Percentiles rank a stretch among this genome's conserved stretches.
Conservation (phyloP, 2,888 invertebrate genomes). For the Drosophila monieri region DNA sequence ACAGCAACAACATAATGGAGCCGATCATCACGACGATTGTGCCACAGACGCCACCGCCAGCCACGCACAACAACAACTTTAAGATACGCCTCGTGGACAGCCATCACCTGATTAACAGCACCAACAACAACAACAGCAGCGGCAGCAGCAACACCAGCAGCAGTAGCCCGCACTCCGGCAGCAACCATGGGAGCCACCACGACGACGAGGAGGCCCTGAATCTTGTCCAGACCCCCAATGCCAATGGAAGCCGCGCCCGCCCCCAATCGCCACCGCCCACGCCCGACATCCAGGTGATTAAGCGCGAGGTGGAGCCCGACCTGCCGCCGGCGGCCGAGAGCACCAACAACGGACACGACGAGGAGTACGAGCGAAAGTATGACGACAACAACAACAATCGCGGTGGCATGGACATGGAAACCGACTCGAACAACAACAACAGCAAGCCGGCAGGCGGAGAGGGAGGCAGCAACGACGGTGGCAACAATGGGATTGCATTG, state of each 20-base stretch:
- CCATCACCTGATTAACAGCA: constrained; percentile 74
- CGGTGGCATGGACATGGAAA: constrained; percentile 64
- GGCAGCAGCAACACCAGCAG: constrained; percentile 57
- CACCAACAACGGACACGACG: constrained; percentile 58
- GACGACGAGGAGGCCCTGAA: constrained; percentile 82
- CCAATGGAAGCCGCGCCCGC: constrained; percentile 55
- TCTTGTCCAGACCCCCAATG: constrained; percentile 77
- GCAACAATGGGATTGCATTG: constrained; percentile 53
- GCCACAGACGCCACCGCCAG: constrained; percentile 65
- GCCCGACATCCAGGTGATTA: constrained; percentile 66
- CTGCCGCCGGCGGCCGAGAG: constrained; percentile 30
- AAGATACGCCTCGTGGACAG: constrained; percentile 80
- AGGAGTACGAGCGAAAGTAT: constrained; percentile 71
- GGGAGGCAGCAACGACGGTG: constrained; percentile 7
- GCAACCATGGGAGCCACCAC: constrained; percentile 38
- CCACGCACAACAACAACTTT: constrained; percentile 73
- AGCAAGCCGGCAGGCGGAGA: constrained; percentile 43
- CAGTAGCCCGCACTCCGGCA: constrained; percentile 34
- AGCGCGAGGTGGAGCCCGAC: constrained; percentile 62
- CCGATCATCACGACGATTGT: constrained; percentile 58
- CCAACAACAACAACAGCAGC: constrained; percentile 34
- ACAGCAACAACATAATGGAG: constrained; percentile 63
- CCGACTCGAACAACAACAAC: constrained; percentile 75
- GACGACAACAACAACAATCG: constrained; percentile 75
- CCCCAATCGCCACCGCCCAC: constrained; percentile 45